Percentiles rank a stretch among this genome's conserved stretches.
Evolutionary conservation across 2,888 invertebrate genomes (phyloP).

Genomic region (Parochlus steinenii): DNA sequence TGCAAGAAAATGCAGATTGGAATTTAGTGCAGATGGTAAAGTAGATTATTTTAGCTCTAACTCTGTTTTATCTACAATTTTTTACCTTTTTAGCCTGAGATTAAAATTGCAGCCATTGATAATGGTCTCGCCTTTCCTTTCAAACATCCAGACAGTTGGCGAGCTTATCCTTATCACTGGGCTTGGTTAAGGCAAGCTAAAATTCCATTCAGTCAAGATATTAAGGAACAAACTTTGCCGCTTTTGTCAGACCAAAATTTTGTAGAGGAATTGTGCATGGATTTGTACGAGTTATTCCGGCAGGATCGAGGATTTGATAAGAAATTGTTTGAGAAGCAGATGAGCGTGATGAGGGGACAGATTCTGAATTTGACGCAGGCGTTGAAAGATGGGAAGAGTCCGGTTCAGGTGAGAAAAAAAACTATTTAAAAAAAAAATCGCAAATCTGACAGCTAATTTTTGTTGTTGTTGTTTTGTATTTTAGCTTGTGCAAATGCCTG

Average conservation of each 20-base stretch:
- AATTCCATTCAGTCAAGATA: conserved; percentile 86
- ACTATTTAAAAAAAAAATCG: too few species aligned
- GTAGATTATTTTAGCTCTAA: too few species aligned
- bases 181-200: conserved; percentile 97
- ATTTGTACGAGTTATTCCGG: conserved; percentile 79
- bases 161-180: conserved; percentile 99
- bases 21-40: conserved; percentile 38
- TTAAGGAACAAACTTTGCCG: conserved; percentile 79
- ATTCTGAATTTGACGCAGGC: conserved; percentile 97
- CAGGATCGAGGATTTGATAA: conserved; percentile 97
- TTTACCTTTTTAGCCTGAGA: conserved; percentile 51
- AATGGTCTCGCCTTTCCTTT: conserved; percentile 99
- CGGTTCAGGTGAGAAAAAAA: too few species aligned
- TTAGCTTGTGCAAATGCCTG: conserved; percentile 97
- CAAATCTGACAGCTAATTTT: too few species aligned
- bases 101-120: conserved; percentile 93
- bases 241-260: conserved; percentile 92
- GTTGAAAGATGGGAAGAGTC: conserved; percentile 89
- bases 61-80: too few species aligned
- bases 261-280: conserved; percentile 89
- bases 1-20: conserved; percentile 37
- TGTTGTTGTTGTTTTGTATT: too few species aligned
- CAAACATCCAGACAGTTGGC: conserved; percentile 99
- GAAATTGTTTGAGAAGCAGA: conserved; percentile 89
- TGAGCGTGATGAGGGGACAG: conserved; percentile 98